Evolutionary conservation across 2,797 vertebrate genomes (phyloP), one percentile per base, ranked within the genome.

Genomic region (Platalea minor): DNA sequence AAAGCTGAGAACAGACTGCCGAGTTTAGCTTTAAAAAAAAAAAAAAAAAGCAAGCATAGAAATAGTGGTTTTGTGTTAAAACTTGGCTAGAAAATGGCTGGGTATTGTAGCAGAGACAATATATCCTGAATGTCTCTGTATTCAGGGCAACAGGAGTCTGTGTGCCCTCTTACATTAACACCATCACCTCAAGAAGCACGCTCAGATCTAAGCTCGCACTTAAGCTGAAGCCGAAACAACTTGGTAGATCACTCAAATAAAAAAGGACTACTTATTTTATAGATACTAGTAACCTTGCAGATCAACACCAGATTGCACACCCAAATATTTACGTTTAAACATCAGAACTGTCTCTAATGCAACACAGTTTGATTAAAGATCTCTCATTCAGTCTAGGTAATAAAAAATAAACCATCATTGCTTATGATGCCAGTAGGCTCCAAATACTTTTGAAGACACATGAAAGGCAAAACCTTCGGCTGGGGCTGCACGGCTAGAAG

Each of bases 281-380:
- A 88, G 39, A 39, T 80, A 80, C 46, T 72, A 77, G 26, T 77
- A 87, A 88, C 37, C 37, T 68, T 87, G 39, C 50, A 83, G 53
- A 91, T 84, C 85, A 91, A 53, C 33, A 75, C 35, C 82, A 92
- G 56, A 91, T 92, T 92, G 89, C 60, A 83, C 28, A 51, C 46
- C 28, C 81, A 88, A 92, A 94, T 93, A 95, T 92, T 93, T 91
- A 81, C 14, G 17, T 37, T 83, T 91, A 89, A 95, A 89, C 53
- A 90, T 33, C 69, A 79, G 73, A 90, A 92, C 68, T 64, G 28
- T 83, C 81, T 91, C 51, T 80, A 80, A 60, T 51, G 37, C 41
- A 87, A 54, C 31, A n/a, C 9, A 26, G 41, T 80, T 87, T 93
- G 78, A 89, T 68, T 93, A 70, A 93, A 88, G 26, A 85, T 68